A percentile compares a stretch with the other conserved stretches of the same genome.
These are phyloP conservation scores for Oxyura jamaicensis DNA, from an alignment of 2,113 vertebrate species.

Conservation along the genomic window DNA sequence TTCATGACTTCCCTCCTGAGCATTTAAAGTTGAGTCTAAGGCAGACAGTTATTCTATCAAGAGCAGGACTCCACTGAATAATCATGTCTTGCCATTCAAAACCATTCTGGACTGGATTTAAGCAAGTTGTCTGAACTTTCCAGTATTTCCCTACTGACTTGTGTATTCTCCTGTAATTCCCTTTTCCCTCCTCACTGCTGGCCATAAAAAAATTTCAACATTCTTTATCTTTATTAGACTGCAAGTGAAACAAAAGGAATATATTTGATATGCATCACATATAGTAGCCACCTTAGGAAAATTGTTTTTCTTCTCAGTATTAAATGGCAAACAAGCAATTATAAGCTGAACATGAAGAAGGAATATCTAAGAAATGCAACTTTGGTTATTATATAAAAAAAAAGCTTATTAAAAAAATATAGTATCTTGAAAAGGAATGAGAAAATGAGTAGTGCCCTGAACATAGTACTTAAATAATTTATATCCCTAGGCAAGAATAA, in stretches of 20 bases:
- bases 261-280: background rate
- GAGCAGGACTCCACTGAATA: background rate
- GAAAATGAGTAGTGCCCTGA: background rate
- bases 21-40: background rate
- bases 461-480: background rate
- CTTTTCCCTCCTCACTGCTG: background rate
- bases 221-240: background rate
- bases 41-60: background rate
- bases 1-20: background rate
- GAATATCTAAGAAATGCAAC: background rate
- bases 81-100: background rate
- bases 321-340: background rate
- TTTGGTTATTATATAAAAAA: background rate
- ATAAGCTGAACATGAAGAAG: background rate
- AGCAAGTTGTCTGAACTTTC: background rate
- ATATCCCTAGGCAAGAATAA: background rate
- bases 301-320: background rate
- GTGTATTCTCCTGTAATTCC: background rate
- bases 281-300: background rate
- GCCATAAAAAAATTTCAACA: background rate
- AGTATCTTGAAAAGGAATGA: background rate
- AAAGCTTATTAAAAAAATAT: background rate
- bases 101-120: background rate
- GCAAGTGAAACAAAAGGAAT: background rate
- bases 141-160: background rate